Base-by-base conservation (phyloP, 2,888 invertebrate species). In the Aplocera efformata region DNA sequence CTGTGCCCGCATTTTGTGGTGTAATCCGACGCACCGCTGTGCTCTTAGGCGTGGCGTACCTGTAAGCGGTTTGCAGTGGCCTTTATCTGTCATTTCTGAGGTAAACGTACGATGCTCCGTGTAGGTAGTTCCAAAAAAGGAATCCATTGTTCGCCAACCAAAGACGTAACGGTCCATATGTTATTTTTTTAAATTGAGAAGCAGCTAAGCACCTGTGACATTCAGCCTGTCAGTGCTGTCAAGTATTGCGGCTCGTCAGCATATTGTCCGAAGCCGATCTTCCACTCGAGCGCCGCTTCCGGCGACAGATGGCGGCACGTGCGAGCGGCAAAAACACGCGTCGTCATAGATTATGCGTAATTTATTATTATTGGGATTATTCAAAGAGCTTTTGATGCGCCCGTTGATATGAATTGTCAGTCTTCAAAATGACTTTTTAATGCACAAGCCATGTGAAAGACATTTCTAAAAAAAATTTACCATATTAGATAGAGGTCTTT, bases 211-310 rank as follows among this genome's bases (percentile, higher is more conserved):
- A 70, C 70, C 72, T 72, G 71, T 63, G 64, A 22, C 50, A 23
- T 29, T 24, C 27, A 34, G 43, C 26, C 56, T 61, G 58, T 54
- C 60, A 42, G 53, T 2, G 55, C 58, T 54, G 53, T 53, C 54
- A 56, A 35, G 43, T 48, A 31, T 37, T 32, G 27, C 32, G 35
- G 39, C 26, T 42, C 42, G 44, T 44, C 44, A 46, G 49, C 53
- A 46, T 57, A 53, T 56, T 60, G 60, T 47, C 51, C 43, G 83
- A 84, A 84, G 83, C 85, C 83, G 78, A 75, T 74, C 75, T 80
- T 80, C 78, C 83, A 79, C 63, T 68, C 72, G 76, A 79, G 74
- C 68, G 80, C 58, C 66, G 64, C 79, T 85, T 86, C 86, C 85
- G 78, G 83, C 68, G 71, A 53, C 85, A 86, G 77, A 77, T 84